phyloP scores from a whole-genome alignment of 1,140 invertebrate genomes.

The Procambarus virginalis region DNA sequence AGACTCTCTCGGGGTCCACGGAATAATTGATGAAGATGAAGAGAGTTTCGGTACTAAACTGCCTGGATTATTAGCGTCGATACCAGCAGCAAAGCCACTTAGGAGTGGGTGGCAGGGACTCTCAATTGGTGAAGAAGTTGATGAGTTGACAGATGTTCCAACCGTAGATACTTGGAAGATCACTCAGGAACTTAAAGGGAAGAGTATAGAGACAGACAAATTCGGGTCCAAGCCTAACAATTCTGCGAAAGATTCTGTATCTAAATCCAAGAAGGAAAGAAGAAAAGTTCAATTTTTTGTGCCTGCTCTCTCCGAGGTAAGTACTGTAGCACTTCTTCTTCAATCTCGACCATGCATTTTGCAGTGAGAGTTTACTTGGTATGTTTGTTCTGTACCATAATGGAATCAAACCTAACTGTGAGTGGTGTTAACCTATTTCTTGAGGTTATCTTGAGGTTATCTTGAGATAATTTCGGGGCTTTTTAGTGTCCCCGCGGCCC shows the following conservation, averaged over 20 bases:
- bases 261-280: conserved; percentile 6
- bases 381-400: no score
- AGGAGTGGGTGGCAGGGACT: background rate
- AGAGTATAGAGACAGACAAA: background rate
- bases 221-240: background rate
- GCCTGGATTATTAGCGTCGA: conserved; percentile 21
- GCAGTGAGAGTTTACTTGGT: no score
- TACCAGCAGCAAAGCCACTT: conserved; percentile 35
- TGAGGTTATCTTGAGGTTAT: no score
- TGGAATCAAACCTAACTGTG: no score
- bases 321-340: background rate
- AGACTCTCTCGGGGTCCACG: background rate
- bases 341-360: no score
- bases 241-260: background rate
- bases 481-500: no score
- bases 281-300: conserved; percentile 53
- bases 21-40: conserved; percentile 41
- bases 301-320: conserved; percentile 56
- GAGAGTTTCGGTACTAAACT: background rate
- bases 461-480: no score
- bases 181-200: conserved; percentile 27
- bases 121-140: background rate
- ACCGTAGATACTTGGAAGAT: conserved; percentile 47
- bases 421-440: no score
- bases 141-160: conserved; percentile 58